Percentiles rank a stretch among this genome's conserved stretches.
phyloP scores from a whole-genome alignment of 1,140 invertebrate species.

The Papilio machaon region DNA sequence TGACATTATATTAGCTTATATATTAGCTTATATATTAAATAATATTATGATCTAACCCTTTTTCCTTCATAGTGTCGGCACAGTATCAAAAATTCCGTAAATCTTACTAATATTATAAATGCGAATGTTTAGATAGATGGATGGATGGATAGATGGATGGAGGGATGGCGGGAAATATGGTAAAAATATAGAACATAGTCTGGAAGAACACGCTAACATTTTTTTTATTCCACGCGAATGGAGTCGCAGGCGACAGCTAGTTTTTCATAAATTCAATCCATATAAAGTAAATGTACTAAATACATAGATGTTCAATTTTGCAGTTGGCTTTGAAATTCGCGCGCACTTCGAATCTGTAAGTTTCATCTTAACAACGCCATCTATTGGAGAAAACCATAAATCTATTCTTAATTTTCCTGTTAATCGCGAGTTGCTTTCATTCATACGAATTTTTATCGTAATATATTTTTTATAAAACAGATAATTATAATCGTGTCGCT shows the following conservation, averaged over 20 bases:
- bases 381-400: background rate
- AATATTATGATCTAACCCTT: background rate
- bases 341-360: background rate
- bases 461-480: background rate
- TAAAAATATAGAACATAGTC: no score
- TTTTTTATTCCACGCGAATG: no score
- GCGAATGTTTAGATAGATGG: no score
- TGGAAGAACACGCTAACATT: no score
- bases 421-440: background rate
- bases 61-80: background rate
- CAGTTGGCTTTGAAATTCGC: background rate
- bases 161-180: no score
- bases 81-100: no score
- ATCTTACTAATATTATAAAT: no score
- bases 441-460: background rate
- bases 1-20: background rate
- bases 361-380: background rate
- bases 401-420: background rate
- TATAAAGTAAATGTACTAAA: background rate
- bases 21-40: no score
- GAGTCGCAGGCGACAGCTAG: no score
- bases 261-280: background rate
- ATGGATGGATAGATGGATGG: no score
- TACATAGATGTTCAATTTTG: background rate
- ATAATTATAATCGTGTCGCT: background rate